Base-by-base conservation (phyloP, 2,888 invertebrate species). In the Pilophorus perplexus region DNA sequence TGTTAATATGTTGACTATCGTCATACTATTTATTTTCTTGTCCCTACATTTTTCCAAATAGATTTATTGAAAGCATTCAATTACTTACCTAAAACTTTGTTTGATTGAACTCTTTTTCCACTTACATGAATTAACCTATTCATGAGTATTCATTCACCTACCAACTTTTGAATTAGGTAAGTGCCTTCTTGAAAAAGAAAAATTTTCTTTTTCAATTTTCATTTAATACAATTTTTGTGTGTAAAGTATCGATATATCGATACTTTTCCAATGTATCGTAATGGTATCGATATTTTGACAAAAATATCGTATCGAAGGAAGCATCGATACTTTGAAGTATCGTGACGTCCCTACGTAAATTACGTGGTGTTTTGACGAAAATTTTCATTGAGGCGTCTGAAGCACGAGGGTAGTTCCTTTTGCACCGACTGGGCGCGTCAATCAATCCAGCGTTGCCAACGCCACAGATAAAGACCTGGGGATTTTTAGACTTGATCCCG, bases 291-390 rank as follows among this genome's bases (percentile, higher is more conserved):
- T 42, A 42, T 14, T 42, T 14, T 42, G 8, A 42, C 6, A n/a
- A 42, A 42, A 42, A 42, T 42, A 14, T 42, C 42, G 42, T 42
- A 42, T 42, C 42, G 42, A 14, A 42, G 42, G 42, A 33, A 33
- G 33, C 12, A 33, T 33, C 33, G 33, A 33, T 33, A 33, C 33
- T 33, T 33, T 12, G 12, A 12, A 12, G 33, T 33, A 33, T 33
- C 33, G 33, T 33, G n/a, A n/a, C n/a, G n/a, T n/a, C n/a, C n/a
- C n/a, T n/a, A n/a, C n/a, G n/a, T n/a, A n/a, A n/a, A n/a, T n/a
- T n/a, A n/a, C n/a, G n/a, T n/a, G n/a, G n/a, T n/a, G n/a, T n/a
- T n/a, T n/a, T n/a, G n/a, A n/a, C n/a, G n/a, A n/a, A n/a, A n/a
- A n/a, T n/a, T n/a, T n/a, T n/a, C n/a, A n/a, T n/a, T n/a, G n/a